Evolutionary conservation across 2,797 vertebrate species (phyloP), one percentile per base, ranked within the genome.

Genomic region (Danio tinwini): DNA sequence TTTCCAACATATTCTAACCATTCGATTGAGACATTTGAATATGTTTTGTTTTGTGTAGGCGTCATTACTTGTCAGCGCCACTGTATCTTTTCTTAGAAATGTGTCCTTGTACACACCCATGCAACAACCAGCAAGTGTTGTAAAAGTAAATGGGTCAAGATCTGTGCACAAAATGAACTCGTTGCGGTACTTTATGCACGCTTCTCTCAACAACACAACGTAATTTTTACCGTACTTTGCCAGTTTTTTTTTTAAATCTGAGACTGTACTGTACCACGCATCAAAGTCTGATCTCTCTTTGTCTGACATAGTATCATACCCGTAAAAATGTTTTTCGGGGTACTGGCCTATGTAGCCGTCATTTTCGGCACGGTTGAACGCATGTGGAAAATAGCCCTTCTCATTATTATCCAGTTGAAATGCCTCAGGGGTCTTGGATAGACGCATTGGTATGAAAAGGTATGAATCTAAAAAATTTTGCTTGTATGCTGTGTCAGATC

Each of bases 381-480:
- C 5, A 5, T 37, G 37, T 37, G 37, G 37, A 5, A 37, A 37
- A 37, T 37, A 37, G 2, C 37, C 37, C 37, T 37, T 37, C 37
- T 37, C 37, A 5, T 2, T 37, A 7, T 21, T 47, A 5, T 1
- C 6, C 14, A 69, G 52, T 58, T 78, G 59, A 14, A 78, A 58
- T 1, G 52, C 64, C 0, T 13, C 19, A 3, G 52, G 14, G 70
- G n/a, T n/a, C n/a, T n/a, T n/a, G n/a, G n/a, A n/a, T n/a, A n/a
- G n/a, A n/a, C n/a, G n/a, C n/a, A n/a, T 69, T 2, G 76, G 76
- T 0, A 70, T 78, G 42, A 78, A 78, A 0, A 10, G 29, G 21
- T 70, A 50, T 2, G 6, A 8, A 19, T 50, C 45, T 3, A 68
- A 49, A 68, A 49, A 49, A 2, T 45, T 11, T 45, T 68, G 65